Evolutionary conservation across 64 coral and sea anemone genomes (phyloP).

Genomic region (Pocillopora damicornis): DNA sequence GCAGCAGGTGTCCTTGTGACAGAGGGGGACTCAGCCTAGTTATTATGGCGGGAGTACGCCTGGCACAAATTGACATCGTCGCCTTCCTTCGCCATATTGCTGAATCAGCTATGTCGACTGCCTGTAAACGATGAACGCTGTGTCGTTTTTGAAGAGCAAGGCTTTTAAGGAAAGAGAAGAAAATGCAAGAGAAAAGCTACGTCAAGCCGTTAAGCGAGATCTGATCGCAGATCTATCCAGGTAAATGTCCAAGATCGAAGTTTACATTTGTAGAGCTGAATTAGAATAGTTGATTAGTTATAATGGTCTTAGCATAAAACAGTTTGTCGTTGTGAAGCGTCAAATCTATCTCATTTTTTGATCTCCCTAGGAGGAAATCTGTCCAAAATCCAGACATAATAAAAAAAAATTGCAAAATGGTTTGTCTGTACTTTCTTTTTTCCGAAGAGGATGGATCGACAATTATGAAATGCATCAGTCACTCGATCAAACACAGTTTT

Average conservation of each 20-base stretch:
- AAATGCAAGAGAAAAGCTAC: slow-evolving; percentile 33
- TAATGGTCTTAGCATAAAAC: too few relatives aligned
- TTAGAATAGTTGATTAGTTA: too few relatives aligned
- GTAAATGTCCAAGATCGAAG: neutral
- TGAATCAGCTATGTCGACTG: neutral
- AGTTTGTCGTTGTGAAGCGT: too few relatives aligned
- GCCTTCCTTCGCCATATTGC: neutral
- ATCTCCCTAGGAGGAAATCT: too few relatives aligned
- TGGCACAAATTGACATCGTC: neutral
- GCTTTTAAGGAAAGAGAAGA: slow-evolving; percentile 56
- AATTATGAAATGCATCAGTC: too few relatives aligned
- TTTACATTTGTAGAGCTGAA: neutral
- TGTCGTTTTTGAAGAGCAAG: slow-evolving; percentile 36
- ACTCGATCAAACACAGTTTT: too few relatives aligned
- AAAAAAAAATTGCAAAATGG: too few relatives aligned
- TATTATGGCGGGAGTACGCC: neutral
- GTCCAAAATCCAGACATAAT: too few relatives aligned
- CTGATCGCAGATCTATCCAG: slow-evolving; percentile 52
- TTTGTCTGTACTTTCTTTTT: too few relatives aligned
- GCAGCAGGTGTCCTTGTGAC: neutral
- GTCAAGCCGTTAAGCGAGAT: slow-evolving; percentile 35
- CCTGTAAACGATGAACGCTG: neutral
- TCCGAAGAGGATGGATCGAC: too few relatives aligned
- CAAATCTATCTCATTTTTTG: too few relatives aligned
- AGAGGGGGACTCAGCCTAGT: neutral